phyloP scores from a whole-genome alignment of 2,797 vertebrate genomes.

The Chelmon rostratus region DNA sequence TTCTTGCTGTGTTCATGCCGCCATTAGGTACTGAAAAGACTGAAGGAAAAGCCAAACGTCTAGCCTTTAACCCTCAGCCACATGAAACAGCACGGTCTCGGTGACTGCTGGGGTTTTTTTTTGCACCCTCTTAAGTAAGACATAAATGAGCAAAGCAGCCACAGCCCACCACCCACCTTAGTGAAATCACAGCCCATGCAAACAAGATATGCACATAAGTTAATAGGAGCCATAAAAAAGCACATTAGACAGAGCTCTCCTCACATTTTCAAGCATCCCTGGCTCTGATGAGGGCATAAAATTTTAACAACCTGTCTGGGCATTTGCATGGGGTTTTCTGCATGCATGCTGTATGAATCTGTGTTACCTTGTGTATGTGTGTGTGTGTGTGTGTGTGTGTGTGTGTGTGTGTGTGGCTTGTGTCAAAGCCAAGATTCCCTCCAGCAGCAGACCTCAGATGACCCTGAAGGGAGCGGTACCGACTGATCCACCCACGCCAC shows the following conservation, averaged over 20 bases:
- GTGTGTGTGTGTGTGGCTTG: constrained; percentile 13
- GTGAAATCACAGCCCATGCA: constrained; percentile 34
- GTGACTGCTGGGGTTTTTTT: constrained; percentile 19
- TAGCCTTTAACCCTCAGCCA: background rate
- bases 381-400: background rate
- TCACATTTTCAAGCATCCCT: constrained; percentile 47
- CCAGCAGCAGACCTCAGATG: constrained; percentile 58
- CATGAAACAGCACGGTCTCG: background rate
- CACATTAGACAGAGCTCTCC: constrained; percentile 26
- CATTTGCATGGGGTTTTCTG: constrained; percentile 48
- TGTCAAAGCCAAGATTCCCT: constrained; percentile 44
- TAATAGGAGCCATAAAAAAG: constrained; percentile 46
- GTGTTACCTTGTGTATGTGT: constrained; percentile 2
- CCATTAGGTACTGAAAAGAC: background rate
- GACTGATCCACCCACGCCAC: constrained; percentile 47
- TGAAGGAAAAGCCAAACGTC: constrained; percentile 12
- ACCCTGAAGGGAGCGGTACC: constrained; percentile 44
- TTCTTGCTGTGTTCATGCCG: constrained; percentile 3
- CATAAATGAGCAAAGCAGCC: constrained; percentile 20
- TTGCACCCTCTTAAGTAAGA: constrained; percentile 9
- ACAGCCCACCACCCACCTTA: constrained; percentile 20
- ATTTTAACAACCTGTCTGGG: constrained; percentile 44
- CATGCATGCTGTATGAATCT: constrained; percentile 9
- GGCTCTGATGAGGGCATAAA: constrained; percentile 46
- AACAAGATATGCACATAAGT: constrained; percentile 35